Base-by-base conservation (phyloP, 2,797 vertebrate genomes). In the Gadopsis marmoratus region DNA sequence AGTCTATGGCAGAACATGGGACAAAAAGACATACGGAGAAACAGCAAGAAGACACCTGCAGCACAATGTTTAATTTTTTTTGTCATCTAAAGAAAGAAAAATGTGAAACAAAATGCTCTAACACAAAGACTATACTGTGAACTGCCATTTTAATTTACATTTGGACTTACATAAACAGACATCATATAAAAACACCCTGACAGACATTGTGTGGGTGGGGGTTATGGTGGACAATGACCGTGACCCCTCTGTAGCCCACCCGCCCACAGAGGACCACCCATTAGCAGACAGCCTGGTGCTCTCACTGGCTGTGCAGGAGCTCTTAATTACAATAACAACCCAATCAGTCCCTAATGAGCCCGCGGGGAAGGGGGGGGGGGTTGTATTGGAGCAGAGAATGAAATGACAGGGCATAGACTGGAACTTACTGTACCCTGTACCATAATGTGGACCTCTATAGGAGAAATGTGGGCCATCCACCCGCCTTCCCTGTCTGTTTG, bases 301-400 rank as follows among this genome's bases (percentile, higher is more conserved):
- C 87, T 91, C 86, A 87, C 69, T 86, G 88, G 85, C 85, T 75
- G 63, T 73, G 86, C 83, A 86, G 87, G 78, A 87, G 82, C 83
- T 79, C 87, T 86, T 88, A 90, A 93, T 93, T 93, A 90, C 87
- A 94, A 92, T 86, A 93, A 93, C 92, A 92, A 88, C 84, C 86
- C 88, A 93, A 91, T 91, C 86, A 90, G 84, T 59, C 76, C 1
- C 88, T 91, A 93, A 93, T 90, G 90, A 93, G 90, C 75, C 47
- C 1, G n/a, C n/a, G n/a, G n/a, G n/a, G n/a, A 43, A 53, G 47
- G 29, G 56, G 54, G 64, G 33, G 35, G 10, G 23, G 58, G 53
- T 48, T 41, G 68, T 61, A 78, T 84, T 48, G 3, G 35, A 73
- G 71, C 60, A 79, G 68, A 87, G 78, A 88, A 88, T 60, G 64